Evolutionary conservation across 1,140 invertebrate species (phyloP).

Genomic region (Oedothorax gibbosus): DNA sequence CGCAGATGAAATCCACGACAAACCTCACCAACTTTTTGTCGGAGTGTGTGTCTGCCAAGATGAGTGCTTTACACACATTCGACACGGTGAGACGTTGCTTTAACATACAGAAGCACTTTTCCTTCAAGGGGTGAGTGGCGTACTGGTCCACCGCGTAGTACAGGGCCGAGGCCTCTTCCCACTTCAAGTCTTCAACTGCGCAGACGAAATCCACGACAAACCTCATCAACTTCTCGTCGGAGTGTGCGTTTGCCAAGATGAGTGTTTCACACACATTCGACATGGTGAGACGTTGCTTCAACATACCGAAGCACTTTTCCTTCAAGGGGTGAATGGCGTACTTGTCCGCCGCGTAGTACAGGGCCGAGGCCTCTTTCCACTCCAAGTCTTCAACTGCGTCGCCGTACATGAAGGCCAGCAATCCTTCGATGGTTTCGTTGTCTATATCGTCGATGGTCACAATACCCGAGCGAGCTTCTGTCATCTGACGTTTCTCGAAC

Average conservation of each 20-base stretch:
- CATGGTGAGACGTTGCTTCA: background rate
- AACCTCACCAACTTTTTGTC: background rate
- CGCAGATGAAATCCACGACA: background rate
- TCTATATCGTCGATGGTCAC: background rate
- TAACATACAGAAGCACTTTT: background rate
- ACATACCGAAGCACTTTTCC: background rate
- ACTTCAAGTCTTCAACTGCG: background rate
- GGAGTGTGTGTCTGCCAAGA: background rate
- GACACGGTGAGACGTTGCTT: background rate
- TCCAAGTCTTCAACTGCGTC: slow-evolving; percentile 3
- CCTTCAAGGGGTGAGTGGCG: background rate
- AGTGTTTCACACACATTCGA: background rate
- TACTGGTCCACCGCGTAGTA: slow-evolving; percentile 1
- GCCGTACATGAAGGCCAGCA: background rate
- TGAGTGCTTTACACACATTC: background rate
- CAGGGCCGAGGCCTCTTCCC: background rate
- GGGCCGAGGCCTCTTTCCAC: background rate
- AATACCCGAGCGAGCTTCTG: background rate
- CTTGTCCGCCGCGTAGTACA: slow-evolving; percentile 7
- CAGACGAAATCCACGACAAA: background rate
- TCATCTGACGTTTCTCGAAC: background rate
- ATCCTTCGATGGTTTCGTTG: background rate
- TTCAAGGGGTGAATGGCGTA: background rate
- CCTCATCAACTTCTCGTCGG: background rate
- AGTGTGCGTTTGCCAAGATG: background rate